Conservation (phyloP, 1,140 invertebrate species). For the Procambarus virginalis region DNA sequence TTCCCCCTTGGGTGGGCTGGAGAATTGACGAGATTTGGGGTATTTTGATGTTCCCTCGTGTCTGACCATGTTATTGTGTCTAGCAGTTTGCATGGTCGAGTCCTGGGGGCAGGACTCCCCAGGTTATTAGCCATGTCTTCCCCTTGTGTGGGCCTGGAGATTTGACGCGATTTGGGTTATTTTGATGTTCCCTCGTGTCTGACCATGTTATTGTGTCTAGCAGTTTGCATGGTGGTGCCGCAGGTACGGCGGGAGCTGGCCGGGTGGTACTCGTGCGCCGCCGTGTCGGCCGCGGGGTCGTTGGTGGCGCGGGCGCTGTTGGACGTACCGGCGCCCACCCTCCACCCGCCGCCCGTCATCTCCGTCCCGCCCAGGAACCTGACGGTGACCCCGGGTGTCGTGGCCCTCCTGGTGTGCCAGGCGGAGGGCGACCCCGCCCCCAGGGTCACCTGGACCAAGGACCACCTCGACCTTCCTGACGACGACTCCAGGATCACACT, state of each 20-base stretch:
- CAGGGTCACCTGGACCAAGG: slow-evolving; percentile 87
- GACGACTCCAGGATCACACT: slow-evolving; percentile 76
- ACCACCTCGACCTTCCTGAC: slow-evolving; percentile 78
- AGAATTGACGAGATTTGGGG: no score
- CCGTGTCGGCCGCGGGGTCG: slow-evolving; percentile 88
- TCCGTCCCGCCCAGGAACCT: slow-evolving; percentile 91
- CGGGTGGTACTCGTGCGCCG: slow-evolving; percentile 90
- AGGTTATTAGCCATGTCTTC: no score
- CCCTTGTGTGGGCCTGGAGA: no score
- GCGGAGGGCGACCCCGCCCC: slow-evolving; percentile 82
- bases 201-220: no score
- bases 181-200: no score
- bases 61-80: no score
- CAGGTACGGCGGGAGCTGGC: slow-evolving; percentile 80
- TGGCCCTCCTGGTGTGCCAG: slow-evolving; percentile 87
- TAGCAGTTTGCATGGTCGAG: no score
- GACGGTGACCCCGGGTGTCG: slow-evolving; percentile 86
- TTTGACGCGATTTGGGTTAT: no score
- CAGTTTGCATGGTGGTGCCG: no score
- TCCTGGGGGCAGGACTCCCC: no score
- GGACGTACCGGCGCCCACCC: slow-evolving; percentile 79
- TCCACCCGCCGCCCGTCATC: slow-evolving; percentile 90
- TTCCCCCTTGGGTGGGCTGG: no score
- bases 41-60: no score
- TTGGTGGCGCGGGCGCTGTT: slow-evolving; percentile 85